Evolutionary conservation across 2,797 vertebrate genomes (phyloP).

Genomic region (Rhinichthys osculus): DNA sequence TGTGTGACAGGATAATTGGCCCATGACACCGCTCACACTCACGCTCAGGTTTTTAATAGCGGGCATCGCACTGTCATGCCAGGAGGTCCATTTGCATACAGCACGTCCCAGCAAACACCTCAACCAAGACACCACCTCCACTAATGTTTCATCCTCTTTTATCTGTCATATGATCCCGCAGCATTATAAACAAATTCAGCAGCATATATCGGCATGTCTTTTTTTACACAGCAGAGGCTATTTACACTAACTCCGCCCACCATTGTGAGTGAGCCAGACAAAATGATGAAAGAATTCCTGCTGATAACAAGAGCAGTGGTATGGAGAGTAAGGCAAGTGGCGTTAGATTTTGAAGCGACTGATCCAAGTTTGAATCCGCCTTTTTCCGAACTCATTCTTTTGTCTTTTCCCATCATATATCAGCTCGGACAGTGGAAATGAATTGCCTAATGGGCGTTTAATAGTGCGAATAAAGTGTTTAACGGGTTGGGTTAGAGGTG

Average conservation of each 20-base stretch:
- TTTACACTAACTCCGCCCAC: neutral
- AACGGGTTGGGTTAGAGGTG: neutral
- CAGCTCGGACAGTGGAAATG: neutral
- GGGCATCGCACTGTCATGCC: constrained; percentile 63
- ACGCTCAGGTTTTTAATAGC: constrained; percentile 65
- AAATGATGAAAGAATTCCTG: neutral
- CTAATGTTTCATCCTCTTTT: constrained; percentile 6
- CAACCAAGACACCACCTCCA: neutral
- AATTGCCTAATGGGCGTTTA: neutral
- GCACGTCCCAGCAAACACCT: constrained; percentile 6
- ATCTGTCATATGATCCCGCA: neutral
- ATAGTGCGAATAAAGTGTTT: neutral
- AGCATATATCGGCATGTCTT: neutral
- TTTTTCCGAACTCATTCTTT: neutral
- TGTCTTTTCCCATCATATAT: neutral
- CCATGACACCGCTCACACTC: constrained; percentile 25
- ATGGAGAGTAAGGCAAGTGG: neutral
- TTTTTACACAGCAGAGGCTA: neutral
- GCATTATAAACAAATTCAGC: neutral
- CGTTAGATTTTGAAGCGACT: neutral
- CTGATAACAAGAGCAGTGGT: neutral
- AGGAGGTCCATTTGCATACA: constrained; percentile 40
- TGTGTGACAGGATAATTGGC: constrained; percentile 36
- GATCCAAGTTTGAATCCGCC: too few species aligned
- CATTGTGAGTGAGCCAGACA: neutral